Base-by-base conservation (phyloP, 2,113 vertebrate genomes). In the Bothrops jararaca region DNA sequence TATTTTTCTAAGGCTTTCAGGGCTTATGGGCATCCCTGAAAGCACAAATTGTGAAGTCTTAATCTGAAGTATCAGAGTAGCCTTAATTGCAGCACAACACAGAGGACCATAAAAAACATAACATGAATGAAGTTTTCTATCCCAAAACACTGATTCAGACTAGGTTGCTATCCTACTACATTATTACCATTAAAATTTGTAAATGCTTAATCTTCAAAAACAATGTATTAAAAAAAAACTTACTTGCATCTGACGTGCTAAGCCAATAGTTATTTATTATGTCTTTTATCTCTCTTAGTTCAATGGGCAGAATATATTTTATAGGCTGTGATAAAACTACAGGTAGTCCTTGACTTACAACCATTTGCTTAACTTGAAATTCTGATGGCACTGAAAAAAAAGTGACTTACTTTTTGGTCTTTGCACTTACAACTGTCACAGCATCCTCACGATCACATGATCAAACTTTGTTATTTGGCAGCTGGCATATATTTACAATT, bases 161-260 rank as follows among this genome's bases (percentile, higher is more conserved):
- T 58, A 54, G 90, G 86, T 29, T 93, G 91, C 95, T 95, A 93
- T 91, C 92, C 85, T 1, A 88, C 1, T 34, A 15, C 29, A n/a
- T 74, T 92, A 64, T 2, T 45, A 39, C 69, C 90, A 90, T 22
- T 53, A 48, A 24, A 15, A 4, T 23, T 48, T 85, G 87, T 89
- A 10, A 96, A 95, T 95, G 1, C 96, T 94, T 94, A 93, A 94
- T 92, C 88, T 90, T 89, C 24, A 26, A 54, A 69, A 24, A 23
- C 39, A 6, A 64, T 74, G 26, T 6, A 20, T 34, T 34, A 69
- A 69, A 48, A 53, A 48, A 53, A 56, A 34, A 39, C 45, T 90
- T 90, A n/a, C 45, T 90, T 74, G 89, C 7, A 23, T 52, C 0
- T 10, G 23, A 34, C n/a, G 12, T 12, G 42, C 29, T 50, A 53